A percentile compares a stretch with the other conserved stretches of the same genome.
Conservation (phyloP, 1,140 invertebrate genomes). For the Trissolcus basalis region DNA sequence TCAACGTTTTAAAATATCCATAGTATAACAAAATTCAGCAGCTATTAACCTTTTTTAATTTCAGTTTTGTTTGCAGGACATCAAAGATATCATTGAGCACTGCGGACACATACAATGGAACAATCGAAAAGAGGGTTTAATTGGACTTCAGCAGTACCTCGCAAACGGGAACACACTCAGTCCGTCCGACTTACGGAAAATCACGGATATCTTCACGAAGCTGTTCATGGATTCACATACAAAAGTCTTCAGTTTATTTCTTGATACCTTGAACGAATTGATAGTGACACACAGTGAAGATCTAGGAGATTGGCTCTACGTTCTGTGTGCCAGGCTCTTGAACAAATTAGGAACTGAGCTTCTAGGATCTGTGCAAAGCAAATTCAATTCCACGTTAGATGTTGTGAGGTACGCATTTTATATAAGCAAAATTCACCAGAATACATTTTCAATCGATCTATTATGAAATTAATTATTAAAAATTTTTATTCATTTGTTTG, state of each 20-base stretch:
- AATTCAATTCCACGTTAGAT: conserved; percentile 91
- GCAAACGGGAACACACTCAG: conserved; percentile 83
- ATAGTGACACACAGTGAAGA: conserved; percentile 90
- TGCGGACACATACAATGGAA: conserved; percentile 93
- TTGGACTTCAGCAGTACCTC: conserved; percentile 86
- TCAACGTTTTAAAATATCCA: not conserved
- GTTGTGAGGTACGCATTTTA: conserved; percentile 82
- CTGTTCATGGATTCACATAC: conserved; percentile 99
- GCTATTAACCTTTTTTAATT: not conserved
- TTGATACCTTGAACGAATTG: conserved; percentile 93
- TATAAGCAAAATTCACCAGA: too few relatives aligned
- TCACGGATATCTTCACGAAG: conserved; percentile 94
- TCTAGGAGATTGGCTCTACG: conserved; percentile 93
- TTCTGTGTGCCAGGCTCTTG: conserved; percentile 81
- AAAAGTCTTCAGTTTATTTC: conserved; percentile 94
- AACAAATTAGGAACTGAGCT: conserved; percentile 94
- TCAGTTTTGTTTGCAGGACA: conserved; percentile 79
- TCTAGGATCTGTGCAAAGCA: conserved; percentile 91
- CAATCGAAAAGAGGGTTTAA: conserved; percentile 93
- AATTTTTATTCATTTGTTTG: not conserved
- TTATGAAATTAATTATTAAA: too few relatives aligned
- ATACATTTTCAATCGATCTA: too few relatives aligned
- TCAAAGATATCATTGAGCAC: conserved; percentile 90
- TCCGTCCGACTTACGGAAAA: conserved; percentile 83
- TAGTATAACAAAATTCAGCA: too few relatives aligned